Base-by-base conservation (phyloP, 2,113 vertebrate species). In the Jacana jacana region DNA sequence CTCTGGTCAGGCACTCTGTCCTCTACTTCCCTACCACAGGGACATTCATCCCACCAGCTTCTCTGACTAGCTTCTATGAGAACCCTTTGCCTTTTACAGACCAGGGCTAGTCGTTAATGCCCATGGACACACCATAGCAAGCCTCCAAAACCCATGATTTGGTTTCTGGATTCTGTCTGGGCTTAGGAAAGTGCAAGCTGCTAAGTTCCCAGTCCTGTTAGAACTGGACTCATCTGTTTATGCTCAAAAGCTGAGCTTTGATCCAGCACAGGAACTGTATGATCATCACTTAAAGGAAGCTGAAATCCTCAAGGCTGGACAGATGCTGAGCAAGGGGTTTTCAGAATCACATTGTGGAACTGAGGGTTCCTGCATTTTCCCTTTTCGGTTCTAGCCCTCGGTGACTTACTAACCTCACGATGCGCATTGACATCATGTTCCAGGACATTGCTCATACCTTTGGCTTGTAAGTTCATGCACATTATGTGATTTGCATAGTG, bases 361-460 rank as follows among this genome's bases (percentile, higher is more conserved):
- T 57, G 72, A 93, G 61, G n/a, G 61, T 54, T 95, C 70, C 49
- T 72, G 18, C 28, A 1, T 66, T 92, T 93, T 68, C 80, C 49
- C 40, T 81, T 46, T 63, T 65, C 3, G 19, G 22, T 82, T 69
- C 78, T 89, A 76, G 86, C 88, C 81, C 64, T 89, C 4, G 2
- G 93, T 93, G 92, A 70, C 95, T 97, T 93, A 76, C 52, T 95
- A 95, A 94, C 93, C 86, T 92, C 88, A 72, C 23, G 9, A 11
- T 65, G 49, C 6, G 1, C 33, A 57, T 76, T 85, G 88, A 69
- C 88, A 89, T 63, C 44, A 6, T 7, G 81, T 91, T 96, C 91
- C 96, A 95, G 96, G 91, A 84, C 95, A 66, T 96, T 96, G 96
- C 92, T 95, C 96, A 96, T 93, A 48, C 72, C 83, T 92, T 65